Evolutionary conservation across 2,797 vertebrate genomes (phyloP), one percentile per base, ranked within the genome.

Genomic region (Premnoplex brunnescens): DNA sequence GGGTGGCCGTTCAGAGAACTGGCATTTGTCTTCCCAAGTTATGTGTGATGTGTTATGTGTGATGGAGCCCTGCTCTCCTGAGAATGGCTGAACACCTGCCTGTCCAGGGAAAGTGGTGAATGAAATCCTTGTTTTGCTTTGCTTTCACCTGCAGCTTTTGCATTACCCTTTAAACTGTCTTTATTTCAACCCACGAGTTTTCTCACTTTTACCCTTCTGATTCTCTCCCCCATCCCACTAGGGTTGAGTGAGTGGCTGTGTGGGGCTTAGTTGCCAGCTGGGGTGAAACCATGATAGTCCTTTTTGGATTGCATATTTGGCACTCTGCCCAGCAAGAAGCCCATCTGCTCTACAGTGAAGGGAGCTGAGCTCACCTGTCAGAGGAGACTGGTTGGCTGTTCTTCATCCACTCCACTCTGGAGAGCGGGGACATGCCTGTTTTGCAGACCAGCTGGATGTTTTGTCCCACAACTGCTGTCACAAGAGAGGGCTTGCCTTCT

Each of bases 401-500:
- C 88, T 98, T 98, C 93, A 95, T 92, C 98, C 98, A 98, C 55
- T 96, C 91, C 71, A 96, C 88, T 49, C 81, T 96, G 39, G 91
- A 91, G 32, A 85, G 95, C 1, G 41, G 73, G 21, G 95, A 91
- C 39, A 49, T 3, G 18, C 80, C 88, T 7, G 56, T 84, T 17
- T 94, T 97, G 72, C 98, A 98, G 49, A 96, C 71, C 74, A 98
- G 97, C 43, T 93, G 97, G 41, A 98, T 81, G 12, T 82, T 93
- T 89, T 98, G 98, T 52, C 98, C 99, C 30, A 89, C 60, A 20
- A 84, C 93, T 54, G 97, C 98, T 80, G 98, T 98, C 85, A 99
- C 92, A 76, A 96, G 24, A 10, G 98, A 96, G 1, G 98, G 96
- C 78, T 97, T 97, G 0, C 86, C 93, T 39, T 97, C 98, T 28